These are phyloP conservation scores for Leptopilina myrica DNA, from an alignment of 2,888 invertebrate genomes.

Conservation along the genomic window DNA sequence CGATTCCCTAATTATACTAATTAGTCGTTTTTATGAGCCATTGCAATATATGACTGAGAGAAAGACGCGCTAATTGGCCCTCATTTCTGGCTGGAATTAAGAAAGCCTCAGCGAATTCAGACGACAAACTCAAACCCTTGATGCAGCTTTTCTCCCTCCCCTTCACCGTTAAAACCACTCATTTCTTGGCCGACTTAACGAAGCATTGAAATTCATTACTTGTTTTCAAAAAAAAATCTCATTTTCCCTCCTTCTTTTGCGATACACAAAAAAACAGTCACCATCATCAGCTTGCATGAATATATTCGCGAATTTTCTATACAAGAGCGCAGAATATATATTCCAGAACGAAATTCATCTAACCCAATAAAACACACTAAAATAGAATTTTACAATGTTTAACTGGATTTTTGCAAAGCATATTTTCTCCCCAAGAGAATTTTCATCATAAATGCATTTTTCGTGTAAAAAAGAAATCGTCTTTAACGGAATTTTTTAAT, in stretches of 20 bases:
- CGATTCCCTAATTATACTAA: constrained; percentile 25
- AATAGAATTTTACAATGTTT: too few relatives aligned
- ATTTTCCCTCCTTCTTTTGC: not conserved
- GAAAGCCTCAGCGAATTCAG: constrained; percentile 25
- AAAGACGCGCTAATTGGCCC: constrained; percentile 38
- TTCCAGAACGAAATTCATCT: too few relatives aligned
- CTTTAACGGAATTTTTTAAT: too few relatives aligned
- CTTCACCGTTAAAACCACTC: not conserved
- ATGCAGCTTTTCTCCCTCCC: not conserved
- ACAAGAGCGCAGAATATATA: too few relatives aligned
- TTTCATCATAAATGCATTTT: too few relatives aligned
- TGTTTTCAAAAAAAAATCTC: not conserved
- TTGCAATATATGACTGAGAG: constrained; percentile 10
- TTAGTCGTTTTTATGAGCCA: constrained; percentile 8
- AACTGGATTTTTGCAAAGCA: too few relatives aligned
- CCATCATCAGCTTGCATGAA: not conserved
- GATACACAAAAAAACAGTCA: not conserved
- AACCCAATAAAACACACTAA: too few relatives aligned
- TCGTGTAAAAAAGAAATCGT: too few relatives aligned
- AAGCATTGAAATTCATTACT: constrained; percentile 12
- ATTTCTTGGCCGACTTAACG: constrained; percentile 1
- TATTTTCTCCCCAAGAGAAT: too few relatives aligned
- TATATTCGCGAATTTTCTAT: too few relatives aligned
- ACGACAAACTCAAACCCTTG: constrained; percentile 27
- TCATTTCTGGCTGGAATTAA: constrained; percentile 30